Evolutionary conservation across 2,888 invertebrate genomes (phyloP), one percentile per base, ranked within the genome.

Genomic region (Chymomyza procnemis): DNA sequence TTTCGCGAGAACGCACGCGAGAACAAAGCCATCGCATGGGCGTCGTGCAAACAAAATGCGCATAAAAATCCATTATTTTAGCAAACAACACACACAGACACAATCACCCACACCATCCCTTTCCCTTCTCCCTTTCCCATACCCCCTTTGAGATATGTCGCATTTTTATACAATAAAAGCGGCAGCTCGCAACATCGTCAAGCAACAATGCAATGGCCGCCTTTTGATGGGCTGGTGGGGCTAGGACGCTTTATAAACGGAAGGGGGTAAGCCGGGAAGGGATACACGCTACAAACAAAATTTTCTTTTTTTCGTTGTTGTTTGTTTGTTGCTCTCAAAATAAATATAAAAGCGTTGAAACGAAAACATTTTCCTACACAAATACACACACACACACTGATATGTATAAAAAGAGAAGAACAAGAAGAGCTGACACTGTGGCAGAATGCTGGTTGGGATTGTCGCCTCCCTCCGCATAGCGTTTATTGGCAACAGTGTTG

Each of bases 401-500:
- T 41, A 41, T 12, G 34, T 41, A 41, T 5, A 12, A 12, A 41
- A 41, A 41, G 3, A 41, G 3, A 12, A 41, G 34, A 41, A 41
- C 34, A 9, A 41, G 12, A 9, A 41, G 3, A 41, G 12, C 34
- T 41, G 34, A 9, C 9, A 41, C 34, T 41, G 34, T 12, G 34
- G 12, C 12, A 12, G 34, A 2, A 9, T 41, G 12, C 12, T 12
- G 26, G 26, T 4, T 41, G 6, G 12, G 34, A 5, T 26, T 26
- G 26, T 26, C 6, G 26, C 26, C 34, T 2, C 61, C 48, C 58
- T 22, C 22, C 19, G 65, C 60, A n/a, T 70, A 64, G 75, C 71
- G 76, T 79, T 84, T 85, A 83, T 76, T 80, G 81, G 84, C 86
- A 84, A 84, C 81, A 81, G 80, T 81, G 86, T 84, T 84, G 81